Evolutionary conservation across 2,797 vertebrate genomes (phyloP).

Genomic region (Tenualosa thibaudeaui): DNA sequence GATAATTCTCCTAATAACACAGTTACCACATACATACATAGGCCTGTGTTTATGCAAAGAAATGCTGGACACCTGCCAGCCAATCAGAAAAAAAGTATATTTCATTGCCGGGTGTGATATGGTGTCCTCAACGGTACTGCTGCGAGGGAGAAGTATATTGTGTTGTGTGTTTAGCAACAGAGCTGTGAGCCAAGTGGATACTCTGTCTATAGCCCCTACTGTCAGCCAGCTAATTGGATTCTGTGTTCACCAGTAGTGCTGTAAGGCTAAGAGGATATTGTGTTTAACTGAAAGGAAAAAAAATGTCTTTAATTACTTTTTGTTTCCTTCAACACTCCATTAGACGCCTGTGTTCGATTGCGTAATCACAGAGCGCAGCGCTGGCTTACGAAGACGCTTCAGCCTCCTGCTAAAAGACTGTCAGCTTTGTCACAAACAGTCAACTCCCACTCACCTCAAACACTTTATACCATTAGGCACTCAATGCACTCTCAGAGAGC

Average conservation of each 20-base stretch:
- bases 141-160: not conserved
- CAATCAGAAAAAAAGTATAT: not conserved
- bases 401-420: not conserved
- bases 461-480: not conserved
- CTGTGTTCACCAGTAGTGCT: constrained; percentile 23
- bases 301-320: constrained; percentile 22
- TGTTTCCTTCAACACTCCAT: constrained; percentile 16
- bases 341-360: not conserved
- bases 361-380: not conserved
- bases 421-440: not conserved
- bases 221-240: constrained; percentile 15
- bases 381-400: not conserved
- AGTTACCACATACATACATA: not conserved
- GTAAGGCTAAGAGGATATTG: constrained; percentile 22
- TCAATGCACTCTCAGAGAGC: not conserved
- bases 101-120: not conserved
- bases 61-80: not conserved
- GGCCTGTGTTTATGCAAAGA: not conserved
- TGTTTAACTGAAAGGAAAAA: constrained; percentile 5
- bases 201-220: not conserved
- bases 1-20: too few relatives aligned
- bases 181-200: constrained; percentile 17
- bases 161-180: not conserved
- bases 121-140: not conserved
- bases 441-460: not conserved